These are phyloP conservation scores for Narcine bancroftii DNA, from an alignment of 2,113 vertebrate species.

Conservation along the genomic window DNA sequence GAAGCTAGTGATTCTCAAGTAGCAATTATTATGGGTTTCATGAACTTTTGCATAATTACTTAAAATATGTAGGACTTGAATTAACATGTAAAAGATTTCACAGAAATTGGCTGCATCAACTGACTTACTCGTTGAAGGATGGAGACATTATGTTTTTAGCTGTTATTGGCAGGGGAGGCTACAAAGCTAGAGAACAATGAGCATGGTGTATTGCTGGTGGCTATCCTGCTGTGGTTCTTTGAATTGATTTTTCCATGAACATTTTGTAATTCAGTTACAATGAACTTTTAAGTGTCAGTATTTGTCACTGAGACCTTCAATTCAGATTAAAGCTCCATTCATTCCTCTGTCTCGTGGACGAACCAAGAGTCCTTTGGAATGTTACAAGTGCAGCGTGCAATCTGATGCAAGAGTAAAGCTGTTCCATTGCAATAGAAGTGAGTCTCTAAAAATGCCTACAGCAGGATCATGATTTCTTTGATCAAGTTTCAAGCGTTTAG, in stretches of 20 bases:
- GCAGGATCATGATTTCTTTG: not conserved
- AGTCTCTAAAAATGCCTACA: not conserved
- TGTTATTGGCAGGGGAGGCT: not conserved
- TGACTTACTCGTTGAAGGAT: not conserved
- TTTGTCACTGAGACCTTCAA: not conserved
- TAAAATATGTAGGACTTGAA: not conserved
- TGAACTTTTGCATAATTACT: not conserved
- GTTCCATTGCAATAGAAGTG: not conserved
- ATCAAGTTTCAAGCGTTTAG: not conserved
- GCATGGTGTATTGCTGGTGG: not conserved
- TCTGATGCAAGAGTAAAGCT: not conserved
- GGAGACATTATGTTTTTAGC: not conserved
- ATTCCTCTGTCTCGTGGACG: not conserved
- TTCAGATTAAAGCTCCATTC: not conserved
- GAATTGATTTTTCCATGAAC: not conserved
- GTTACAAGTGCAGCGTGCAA: not conserved
- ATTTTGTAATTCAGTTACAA: not conserved
- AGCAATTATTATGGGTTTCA: not conserved
- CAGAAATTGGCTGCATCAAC: not conserved
- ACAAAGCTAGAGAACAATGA: not conserved
- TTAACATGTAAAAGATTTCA: not conserved
- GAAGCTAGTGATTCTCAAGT: not conserved
- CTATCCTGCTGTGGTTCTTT: not conserved
- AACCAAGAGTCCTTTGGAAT: not conserved
- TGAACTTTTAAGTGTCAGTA: conserved; percentile 12